Evolutionary conservation across 2,797 vertebrate species (phyloP), one percentile per base, ranked within the genome.

Genomic region (Enteromius thamalakanensis): DNA sequence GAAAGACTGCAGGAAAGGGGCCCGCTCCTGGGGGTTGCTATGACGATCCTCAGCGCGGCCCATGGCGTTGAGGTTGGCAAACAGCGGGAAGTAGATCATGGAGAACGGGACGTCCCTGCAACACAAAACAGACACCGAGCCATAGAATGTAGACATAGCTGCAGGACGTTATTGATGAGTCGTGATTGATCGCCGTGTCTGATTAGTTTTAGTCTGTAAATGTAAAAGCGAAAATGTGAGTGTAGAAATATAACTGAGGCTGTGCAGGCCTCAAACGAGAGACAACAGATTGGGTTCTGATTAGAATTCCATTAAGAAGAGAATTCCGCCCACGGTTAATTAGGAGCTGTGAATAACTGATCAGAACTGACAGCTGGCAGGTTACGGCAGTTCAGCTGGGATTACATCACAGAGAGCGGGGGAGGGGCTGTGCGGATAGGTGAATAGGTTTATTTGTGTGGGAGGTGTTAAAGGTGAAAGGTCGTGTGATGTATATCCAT

Each of bases 71-170:
- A 94, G 92, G 86, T 95, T 95, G 90, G 96, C 96, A 77, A 96
- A 96, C 72, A 96, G 90, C 0, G 96, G 96, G 90, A 97, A 97
- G 90, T 96, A 96, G 91, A 97, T 96, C 94, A 96, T 87, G 19
- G 96, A 97, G 92, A 96, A 97, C 5, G 94, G 93, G 1, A 96
- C 94, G 47, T 96, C 95, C 87, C 94, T 97, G 86, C 23, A 71
- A 42, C 19, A 12, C 21, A 80, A 58, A 85, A 70, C 0, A 49
- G 85, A 29, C 74, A 40, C 55, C 12, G 45, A 21, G 40, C 34
- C 37, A 77, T 40, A 62, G 29, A 45, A 68, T 70, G 45, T 87
- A 91, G 90, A 92, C 90, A 89, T 87, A 70, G 88, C 90, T 86
- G 89, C 84, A 85, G 89, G 88, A 79, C 77, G 40, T 34, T 71